These are phyloP conservation scores for Oncorhynchus kisutch DNA, from an alignment of 2,113 vertebrate genomes.

Conservation along the genomic window DNA sequence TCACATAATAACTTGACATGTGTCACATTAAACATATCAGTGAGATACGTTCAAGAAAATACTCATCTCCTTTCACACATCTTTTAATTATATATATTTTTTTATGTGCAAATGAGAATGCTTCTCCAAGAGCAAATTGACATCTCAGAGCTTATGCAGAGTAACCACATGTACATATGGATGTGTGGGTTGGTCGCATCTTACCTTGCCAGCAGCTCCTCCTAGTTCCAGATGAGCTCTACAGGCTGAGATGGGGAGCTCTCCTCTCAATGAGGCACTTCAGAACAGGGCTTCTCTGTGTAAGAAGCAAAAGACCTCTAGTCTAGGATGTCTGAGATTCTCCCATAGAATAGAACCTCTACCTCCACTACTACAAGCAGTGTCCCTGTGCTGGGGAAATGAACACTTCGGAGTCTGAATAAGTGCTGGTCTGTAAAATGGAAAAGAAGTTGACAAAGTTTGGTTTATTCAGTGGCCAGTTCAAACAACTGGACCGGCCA, in stretches of 20 bases:
- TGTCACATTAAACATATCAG: neutral
- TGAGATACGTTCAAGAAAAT: neutral
- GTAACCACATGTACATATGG: slow-evolving; percentile 11
- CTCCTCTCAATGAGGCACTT: too few relatives aligned
- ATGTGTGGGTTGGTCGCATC: slow-evolving; percentile 26
- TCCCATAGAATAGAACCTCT: slow-evolving; percentile 27
- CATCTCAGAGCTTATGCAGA: slow-evolving; percentile 3
- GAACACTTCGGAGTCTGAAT: neutral
- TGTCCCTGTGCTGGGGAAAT: too few relatives aligned
- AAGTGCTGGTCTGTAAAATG: slow-evolving; percentile 11
- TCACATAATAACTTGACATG: neutral
- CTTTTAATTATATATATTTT: too few relatives aligned
- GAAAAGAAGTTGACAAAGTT: slow-evolving; percentile 34
- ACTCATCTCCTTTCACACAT: neutral
- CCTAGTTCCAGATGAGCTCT: slow-evolving; percentile 34
- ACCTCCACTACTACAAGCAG: neutral
- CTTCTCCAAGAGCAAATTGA: neutral
- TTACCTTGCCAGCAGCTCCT: slow-evolving; percentile 61
- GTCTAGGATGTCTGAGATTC: slow-evolving; percentile 25
- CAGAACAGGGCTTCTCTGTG: slow-evolving; percentile 3
- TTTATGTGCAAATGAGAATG: too few relatives aligned
- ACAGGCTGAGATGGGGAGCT: slow-evolving; percentile 19
- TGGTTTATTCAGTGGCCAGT: slow-evolving; percentile 35
- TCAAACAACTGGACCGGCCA: slow-evolving; percentile 47
- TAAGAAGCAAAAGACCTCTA: slow-evolving; percentile 13